Evolutionary conservation across 2,888 invertebrate genomes (phyloP), one percentile per base, ranked within the genome.

Genomic region (Bhutanitis thaidina): DNA sequence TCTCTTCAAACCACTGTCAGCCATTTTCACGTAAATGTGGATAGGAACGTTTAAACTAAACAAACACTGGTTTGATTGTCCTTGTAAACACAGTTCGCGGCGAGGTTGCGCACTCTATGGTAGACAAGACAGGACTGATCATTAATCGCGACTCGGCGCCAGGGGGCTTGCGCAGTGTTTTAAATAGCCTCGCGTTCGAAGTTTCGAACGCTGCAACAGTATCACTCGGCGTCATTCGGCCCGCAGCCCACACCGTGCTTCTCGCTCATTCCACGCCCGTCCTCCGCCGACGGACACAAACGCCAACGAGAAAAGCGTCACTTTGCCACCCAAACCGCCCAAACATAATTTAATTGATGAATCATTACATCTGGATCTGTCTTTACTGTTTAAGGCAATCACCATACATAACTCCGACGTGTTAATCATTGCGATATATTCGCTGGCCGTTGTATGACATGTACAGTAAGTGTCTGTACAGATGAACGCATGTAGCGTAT

Each of bases 1-100:
- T 76, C 95, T 93, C 89, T 94, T 95, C 79, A 94, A 94, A 84
- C 93, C 92, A 91, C 94, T 92, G 91, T 96, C 95, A 80, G 95
- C 94, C 96, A 96, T 96, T 91, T 82, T 86, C 74, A 74, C 69
- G 71, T 73, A 65, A 74, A 62, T 74, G 59, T 71, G 60, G 57
- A 68, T 66, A 66, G 64, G 63, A 72, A 73, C 67, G 69, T 74
- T 64, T 76, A 71, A 20, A 84, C 83, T 85, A 88, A 89, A 88
- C 84, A 89, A 89, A 88, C 89, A 89, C 89, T 81, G 12, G 34
- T 34, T 59, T 59, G 61, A 56, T 73, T 74, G 73, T 77, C 77
- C 69, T 78, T 77, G 80, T 85, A 85, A 84, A 88, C 89, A 88
- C 88, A 69, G 73, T 71, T 80, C 79, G 77, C 81, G 67, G 66